Evolutionary conservation across 2,113 vertebrate species (phyloP).

Genomic region (Chamaea fasciata): DNA sequence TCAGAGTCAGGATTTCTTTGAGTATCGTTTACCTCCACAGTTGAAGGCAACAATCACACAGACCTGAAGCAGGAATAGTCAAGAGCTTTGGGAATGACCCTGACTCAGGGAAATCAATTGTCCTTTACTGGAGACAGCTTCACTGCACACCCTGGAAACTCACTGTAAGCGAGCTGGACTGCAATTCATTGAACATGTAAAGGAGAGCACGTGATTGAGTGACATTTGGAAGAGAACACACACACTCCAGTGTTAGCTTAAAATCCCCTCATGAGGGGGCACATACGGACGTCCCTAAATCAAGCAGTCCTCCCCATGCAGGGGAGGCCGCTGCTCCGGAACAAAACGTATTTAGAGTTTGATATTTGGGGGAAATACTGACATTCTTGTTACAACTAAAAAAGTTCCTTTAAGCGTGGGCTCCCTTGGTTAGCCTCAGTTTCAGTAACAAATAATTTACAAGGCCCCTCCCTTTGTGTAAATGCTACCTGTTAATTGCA

Average conservation of each 20-base stretch:
- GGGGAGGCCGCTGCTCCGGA: background rate
- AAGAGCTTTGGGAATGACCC: background rate
- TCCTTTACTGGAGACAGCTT: background rate
- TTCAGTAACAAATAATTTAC: background rate
- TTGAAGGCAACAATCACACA: background rate
- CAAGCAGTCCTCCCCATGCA: background rate
- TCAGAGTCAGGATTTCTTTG: background rate
- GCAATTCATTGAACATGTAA: background rate
- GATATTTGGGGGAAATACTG: background rate
- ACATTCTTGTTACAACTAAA: background rate
- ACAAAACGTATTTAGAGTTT: background rate
- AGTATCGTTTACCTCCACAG: background rate
- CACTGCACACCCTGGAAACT: background rate
- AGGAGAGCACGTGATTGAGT: background rate
- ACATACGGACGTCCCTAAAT: background rate
- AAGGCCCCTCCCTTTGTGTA: background rate
- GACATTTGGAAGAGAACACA: background rate
- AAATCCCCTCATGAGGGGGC: background rate
- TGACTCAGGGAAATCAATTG: background rate
- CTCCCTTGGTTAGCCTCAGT: background rate
- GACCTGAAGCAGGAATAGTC: background rate
- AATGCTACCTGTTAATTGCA: background rate
- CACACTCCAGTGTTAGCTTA: background rate
- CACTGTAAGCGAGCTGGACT: background rate
- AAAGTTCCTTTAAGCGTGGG: background rate